Conservation (phyloP, 1,140 invertebrate genomes). For the Venturia canescens region DNA sequence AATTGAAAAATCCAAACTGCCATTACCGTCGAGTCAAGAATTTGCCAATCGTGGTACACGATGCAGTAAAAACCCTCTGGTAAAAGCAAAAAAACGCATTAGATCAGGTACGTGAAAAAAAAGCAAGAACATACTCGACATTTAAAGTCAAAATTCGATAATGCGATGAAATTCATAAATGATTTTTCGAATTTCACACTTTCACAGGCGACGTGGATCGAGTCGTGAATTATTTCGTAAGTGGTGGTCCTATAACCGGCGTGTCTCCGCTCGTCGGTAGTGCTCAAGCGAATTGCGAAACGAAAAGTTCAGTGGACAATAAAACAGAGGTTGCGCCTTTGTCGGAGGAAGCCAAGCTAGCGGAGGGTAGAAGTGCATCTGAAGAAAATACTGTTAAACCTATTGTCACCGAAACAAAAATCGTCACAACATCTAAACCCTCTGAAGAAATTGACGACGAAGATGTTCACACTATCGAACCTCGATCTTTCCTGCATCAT, state of each 20-base stretch:
- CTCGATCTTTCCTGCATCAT: not conserved
- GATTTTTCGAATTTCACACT: not conserved
- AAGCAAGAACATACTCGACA: no score
- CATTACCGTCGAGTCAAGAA: not conserved
- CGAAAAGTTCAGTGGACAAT: not conserved
- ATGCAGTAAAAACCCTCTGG: conserved; percentile 1
- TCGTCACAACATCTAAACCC: not conserved
- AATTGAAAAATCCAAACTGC: not conserved
- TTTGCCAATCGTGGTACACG: conserved; percentile 34
- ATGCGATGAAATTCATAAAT: no score
- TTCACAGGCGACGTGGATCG: conserved; percentile 54
- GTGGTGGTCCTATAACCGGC: conserved; percentile 59
- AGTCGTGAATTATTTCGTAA: conserved; percentile 66
- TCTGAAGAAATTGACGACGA: not conserved
- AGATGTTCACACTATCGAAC: not conserved
- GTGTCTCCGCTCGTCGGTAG: conserved; percentile 27
- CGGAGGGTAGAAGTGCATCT: not conserved
- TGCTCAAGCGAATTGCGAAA: not conserved
- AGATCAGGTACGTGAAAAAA: not conserved
- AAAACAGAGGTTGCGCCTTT: not conserved
- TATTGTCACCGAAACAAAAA: not conserved
- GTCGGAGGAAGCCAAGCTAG: not conserved
- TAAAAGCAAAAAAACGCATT: not conserved
- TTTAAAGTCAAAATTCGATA: no score
- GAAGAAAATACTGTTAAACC: not conserved